Evolutionary conservation across 2,888 invertebrate species (phyloP), one percentile per base, ranked within the genome.

Genomic region (Dasysyrphus tricinctus): DNA sequence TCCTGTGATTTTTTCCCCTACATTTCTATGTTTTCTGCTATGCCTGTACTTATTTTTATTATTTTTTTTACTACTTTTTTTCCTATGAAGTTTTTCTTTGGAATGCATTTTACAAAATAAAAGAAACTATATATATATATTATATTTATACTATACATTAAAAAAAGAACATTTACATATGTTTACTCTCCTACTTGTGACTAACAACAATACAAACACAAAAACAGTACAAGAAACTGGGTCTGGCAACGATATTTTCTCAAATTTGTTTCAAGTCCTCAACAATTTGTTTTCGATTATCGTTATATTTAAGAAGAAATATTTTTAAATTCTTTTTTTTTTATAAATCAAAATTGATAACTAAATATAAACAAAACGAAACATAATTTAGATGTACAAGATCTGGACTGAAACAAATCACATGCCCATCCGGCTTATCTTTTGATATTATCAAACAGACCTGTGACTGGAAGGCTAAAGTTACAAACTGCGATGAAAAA

Each of bases 381-480:
- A 87, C 61, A 76, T 87, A 88, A 80, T 77, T 88, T 90, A 92
- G 92, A 92, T 97, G 97, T 96, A 97, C 97, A 95, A 97, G 96
- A 94, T 96, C 97, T 94, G 97, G 97, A 95, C 96, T 97, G 95
- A 97, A 97, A 96, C 96, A 97, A 95, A 97, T 98, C 95, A 97
- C 97, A 94, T 98, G 98, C 94, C 98, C 98, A 93, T 97, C 97
- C 93, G 98, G 98, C 94, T 95, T 98, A 95, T 96, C 97, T 94
- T 98, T 98, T 95, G 98, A 98, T 95, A 96, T 98, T 95, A 96
- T 97, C 95, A 98, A 97, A 95, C 98, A 98, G 95, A 98, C 98
- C 93, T 98, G 98, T 95, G 97, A 98, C 95, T 98, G 98, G 98
- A 98, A 97, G 95, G 97, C 97, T 95, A 97, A 98, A 96, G 98